These are phyloP conservation scores for Hyalella azteca DNA, from an alignment of 2,888 invertebrate genomes.

Conservation along the genomic window DNA sequence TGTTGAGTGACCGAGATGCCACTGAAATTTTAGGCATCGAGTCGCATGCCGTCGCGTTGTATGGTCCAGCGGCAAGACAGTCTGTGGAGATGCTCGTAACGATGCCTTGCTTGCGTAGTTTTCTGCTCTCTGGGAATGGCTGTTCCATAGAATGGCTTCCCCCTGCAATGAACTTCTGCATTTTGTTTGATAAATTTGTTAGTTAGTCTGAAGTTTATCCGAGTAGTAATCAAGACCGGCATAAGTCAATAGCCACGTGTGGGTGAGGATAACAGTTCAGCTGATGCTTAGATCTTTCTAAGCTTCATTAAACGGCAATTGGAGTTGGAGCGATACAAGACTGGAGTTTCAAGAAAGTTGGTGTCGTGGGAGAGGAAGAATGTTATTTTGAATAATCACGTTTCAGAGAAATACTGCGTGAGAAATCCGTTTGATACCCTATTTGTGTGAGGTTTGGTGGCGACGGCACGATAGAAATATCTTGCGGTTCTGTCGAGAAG, in stretches of 20 bases:
- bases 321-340: neutral
- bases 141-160: neutral
- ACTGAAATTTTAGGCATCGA: slow-evolving; percentile 49
- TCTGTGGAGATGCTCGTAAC: slow-evolving; percentile 37
- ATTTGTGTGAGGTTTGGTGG: no score
- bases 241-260: neutral
- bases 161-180: neutral
- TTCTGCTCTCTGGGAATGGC: neutral
- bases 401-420: no score
- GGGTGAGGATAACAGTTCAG: neutral
- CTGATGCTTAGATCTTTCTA: no score
- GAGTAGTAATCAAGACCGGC: neutral
- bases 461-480: no score
- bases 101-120: slow-evolving; percentile 13
- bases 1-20: slow-evolving; percentile 49
- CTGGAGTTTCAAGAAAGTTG: neutral
- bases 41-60: neutral
- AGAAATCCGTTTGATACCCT: no score
- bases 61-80: neutral
- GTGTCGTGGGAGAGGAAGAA: neutral
- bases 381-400: no score
- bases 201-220: neutral
- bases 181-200: neutral
- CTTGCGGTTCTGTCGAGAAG: no score
- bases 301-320: no score